Conservation (phyloP, 2,888 invertebrate species). For the Myathropa florea region DNA sequence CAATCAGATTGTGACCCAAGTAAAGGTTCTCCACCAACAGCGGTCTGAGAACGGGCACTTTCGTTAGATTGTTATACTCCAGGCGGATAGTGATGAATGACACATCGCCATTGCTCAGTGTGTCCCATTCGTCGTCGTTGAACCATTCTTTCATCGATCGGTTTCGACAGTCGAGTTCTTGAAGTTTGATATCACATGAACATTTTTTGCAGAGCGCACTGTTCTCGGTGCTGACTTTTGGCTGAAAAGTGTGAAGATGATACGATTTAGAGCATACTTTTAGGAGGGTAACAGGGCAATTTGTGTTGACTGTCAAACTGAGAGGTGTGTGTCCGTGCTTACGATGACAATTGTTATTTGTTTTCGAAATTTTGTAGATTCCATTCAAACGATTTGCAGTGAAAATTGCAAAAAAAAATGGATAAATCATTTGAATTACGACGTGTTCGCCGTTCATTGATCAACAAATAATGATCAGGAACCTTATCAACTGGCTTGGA, state of each 20-base stretch:
- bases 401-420: no score
- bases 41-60: conserved; percentile 81
- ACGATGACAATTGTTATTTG: no score
- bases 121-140: conserved; percentile 82
- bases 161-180: conserved; percentile 83
- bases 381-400: no score
- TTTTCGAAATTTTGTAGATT: no score
- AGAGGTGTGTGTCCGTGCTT: background rate
- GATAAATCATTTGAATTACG: no score
- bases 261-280: conserved; percentile 54
- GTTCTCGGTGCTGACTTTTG: conserved; percentile 72
- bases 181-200: conserved; percentile 80
- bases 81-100: conserved; percentile 76
- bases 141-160: conserved; percentile 82
- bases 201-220: conserved; percentile 82
- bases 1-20: conserved; percentile 85
- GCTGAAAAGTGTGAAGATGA: conserved; percentile 62
- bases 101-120: conserved; percentile 74
- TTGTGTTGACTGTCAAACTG: background rate
- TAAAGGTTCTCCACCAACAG: conserved; percentile 82
- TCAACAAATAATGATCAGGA: no score
- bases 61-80: conserved; percentile 76
- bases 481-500: no score
- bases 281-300: background rate
- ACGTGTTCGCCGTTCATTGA: no score